A percentile compares a stretch with the other conserved stretches of the same genome.
Evolutionary conservation across 2,113 vertebrate genomes (phyloP).

Genomic region (Callipepla squamata): DNA sequence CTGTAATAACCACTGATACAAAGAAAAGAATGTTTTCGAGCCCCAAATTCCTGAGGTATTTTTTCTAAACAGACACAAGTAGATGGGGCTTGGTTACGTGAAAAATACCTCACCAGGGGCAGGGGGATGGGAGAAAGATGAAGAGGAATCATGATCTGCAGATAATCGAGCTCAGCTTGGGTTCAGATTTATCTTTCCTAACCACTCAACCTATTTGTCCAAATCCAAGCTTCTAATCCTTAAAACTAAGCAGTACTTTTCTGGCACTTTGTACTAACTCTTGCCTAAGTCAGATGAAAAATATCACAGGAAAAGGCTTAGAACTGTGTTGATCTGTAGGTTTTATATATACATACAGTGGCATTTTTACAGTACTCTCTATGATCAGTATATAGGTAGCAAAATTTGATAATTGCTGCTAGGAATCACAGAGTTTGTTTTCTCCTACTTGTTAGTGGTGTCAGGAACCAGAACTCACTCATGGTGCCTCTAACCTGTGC

Average conservation of each 20-base stretch:
- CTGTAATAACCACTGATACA: constrained; percentile 75
- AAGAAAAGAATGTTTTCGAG: constrained; percentile 69
- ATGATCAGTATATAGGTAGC: background rate
- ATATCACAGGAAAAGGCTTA: background rate
- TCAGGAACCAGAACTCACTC: background rate
- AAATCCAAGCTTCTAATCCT: constrained; percentile 18
- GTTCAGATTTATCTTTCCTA: constrained; percentile 21
- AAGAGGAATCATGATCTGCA: background rate
- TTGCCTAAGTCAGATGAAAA: constrained; percentile 18
- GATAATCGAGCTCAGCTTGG: background rate
- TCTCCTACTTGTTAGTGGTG: background rate
- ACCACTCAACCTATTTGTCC: constrained; percentile 24
- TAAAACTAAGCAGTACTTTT: constrained; percentile 50
- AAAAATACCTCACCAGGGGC: constrained; percentile 14
- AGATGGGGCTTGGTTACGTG: background rate
- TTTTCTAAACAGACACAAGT: constrained; percentile 47
- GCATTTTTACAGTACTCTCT: background rate
- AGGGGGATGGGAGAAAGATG: background rate
- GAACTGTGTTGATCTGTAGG: background rate
- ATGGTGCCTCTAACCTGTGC: background rate
- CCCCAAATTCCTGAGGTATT: constrained; percentile 60
- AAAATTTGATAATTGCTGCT: background rate
- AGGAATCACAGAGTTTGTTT: background rate
- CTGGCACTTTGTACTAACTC: background rate
- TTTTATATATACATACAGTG: background rate